Percentiles rank a stretch among this genome's conserved stretches.
These are phyloP conservation scores for Nestor notabilis DNA, from an alignment of 2,113 vertebrate species.

Conservation along the genomic window DNA sequence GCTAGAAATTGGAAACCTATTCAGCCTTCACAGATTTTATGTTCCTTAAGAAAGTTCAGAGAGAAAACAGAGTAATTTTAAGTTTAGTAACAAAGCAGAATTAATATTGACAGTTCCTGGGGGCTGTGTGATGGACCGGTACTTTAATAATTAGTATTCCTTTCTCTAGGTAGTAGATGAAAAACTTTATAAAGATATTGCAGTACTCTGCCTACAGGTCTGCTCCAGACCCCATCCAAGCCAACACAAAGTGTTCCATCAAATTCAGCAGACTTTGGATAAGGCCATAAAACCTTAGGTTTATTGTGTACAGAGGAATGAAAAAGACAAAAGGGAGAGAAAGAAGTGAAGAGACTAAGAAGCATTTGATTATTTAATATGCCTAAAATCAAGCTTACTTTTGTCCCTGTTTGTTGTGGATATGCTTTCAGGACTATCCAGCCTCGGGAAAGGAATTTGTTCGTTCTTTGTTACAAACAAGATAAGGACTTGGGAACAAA, in stretches of 20 bases:
- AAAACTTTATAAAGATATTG: neutral
- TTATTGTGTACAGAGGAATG: neutral
- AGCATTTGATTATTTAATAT: slow-evolving; percentile 22
- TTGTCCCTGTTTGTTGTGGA: slow-evolving; percentile 10
- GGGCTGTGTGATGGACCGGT: neutral
- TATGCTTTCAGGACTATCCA: slow-evolving; percentile 4
- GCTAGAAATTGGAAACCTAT: slow-evolving; percentile 1
- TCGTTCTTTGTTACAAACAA: slow-evolving; percentile 61
- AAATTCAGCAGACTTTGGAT: neutral
- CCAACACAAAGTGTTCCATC: neutral
- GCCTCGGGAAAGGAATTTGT: slow-evolving; percentile 61
- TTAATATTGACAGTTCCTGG: neutral
- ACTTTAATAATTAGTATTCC: neutral
- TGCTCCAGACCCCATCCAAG: neutral
- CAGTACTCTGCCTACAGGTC: neutral
- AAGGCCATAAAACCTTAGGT: neutral
- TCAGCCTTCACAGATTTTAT: neutral
- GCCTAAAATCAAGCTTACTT: slow-evolving; percentile 22
- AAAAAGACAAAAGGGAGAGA: neutral
- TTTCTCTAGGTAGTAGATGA: neutral
- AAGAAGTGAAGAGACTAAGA: neutral
- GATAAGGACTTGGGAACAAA: slow-evolving; percentile 57
- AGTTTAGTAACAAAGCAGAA: neutral
- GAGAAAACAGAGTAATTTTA: neutral
- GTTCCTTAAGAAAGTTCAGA: neutral